Percentiles rank a stretch among this genome's conserved stretches.
phyloP scores from a whole-genome alignment of 2,113 vertebrate genomes.

The Saguinus midas region DNA sequence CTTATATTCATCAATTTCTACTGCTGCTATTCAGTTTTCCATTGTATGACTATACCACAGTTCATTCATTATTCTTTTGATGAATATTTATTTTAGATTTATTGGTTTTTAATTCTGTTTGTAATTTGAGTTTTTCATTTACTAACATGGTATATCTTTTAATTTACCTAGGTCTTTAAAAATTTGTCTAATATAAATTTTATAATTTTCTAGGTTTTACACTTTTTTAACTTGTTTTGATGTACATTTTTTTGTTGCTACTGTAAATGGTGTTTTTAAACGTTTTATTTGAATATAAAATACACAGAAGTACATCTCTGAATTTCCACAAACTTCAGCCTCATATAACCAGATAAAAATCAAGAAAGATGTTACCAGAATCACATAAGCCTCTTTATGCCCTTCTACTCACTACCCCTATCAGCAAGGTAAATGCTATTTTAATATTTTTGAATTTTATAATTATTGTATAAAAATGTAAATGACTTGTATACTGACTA shows the following conservation, averaged over 20 bases:
- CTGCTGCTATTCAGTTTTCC: background rate
- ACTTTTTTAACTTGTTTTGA: background rate
- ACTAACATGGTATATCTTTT: background rate
- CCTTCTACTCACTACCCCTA: background rate
- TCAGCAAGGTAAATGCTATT: background rate
- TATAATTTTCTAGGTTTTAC: background rate
- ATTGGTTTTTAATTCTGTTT: background rate
- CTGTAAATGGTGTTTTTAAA: background rate
- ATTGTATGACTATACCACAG: background rate
- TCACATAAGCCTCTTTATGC: background rate
- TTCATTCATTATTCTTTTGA: background rate
- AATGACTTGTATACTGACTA: background rate
- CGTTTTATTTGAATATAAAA: background rate
- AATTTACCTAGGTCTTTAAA: background rate
- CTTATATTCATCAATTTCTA: background rate
- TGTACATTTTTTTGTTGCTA: background rate
- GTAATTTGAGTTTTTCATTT: background rate
- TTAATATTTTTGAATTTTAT: background rate
- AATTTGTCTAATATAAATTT: background rate
- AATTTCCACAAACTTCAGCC: background rate
- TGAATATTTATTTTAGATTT: background rate
- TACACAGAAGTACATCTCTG: background rate
- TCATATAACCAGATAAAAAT: background rate
- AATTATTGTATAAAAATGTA: background rate
- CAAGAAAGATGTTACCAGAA: background rate